Evolutionary conservation across 2,113 vertebrate species (phyloP).

Genomic region (Platichthys stellatus): DNA sequence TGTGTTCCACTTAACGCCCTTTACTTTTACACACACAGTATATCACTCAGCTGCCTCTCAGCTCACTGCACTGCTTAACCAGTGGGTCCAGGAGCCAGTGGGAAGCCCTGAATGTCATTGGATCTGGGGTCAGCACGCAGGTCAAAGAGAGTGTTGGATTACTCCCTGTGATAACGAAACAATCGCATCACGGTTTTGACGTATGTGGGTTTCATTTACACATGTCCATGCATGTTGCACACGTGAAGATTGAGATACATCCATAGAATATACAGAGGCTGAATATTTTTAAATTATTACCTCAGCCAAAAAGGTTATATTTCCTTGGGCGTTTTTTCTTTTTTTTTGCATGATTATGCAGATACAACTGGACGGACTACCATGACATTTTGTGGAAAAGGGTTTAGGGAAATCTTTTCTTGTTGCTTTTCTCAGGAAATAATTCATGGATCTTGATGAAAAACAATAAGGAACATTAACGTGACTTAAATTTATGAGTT

Average conservation of each 20-base stretch:
- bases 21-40: conserved; percentile 73
- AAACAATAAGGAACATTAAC: too few species aligned
- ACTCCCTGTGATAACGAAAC: background rate
- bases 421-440: too few species aligned
- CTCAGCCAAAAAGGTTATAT: too few species aligned
- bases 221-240: background rate
- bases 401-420: too few species aligned
- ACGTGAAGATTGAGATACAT: background rate
- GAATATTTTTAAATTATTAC: too few species aligned
- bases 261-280: background rate
- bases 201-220: too few species aligned
- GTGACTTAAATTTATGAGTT: too few species aligned
- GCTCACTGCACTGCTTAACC: conserved; percentile 32
- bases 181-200: conserved; percentile 7
- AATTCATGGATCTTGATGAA: too few species aligned
- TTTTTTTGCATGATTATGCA: too few species aligned
- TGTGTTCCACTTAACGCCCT: conserved; percentile 69
- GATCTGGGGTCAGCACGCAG: conserved; percentile 27
- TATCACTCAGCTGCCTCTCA: conserved; percentile 70
- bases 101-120: conserved; percentile 28
- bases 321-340: too few species aligned
- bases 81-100: conserved; percentile 4
- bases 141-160: conserved; percentile 17
- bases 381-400: too few species aligned
- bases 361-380: too few species aligned